Evolutionary conservation across 2,113 vertebrate genomes (phyloP).

Genomic region (Malurus melanocephalus): DNA sequence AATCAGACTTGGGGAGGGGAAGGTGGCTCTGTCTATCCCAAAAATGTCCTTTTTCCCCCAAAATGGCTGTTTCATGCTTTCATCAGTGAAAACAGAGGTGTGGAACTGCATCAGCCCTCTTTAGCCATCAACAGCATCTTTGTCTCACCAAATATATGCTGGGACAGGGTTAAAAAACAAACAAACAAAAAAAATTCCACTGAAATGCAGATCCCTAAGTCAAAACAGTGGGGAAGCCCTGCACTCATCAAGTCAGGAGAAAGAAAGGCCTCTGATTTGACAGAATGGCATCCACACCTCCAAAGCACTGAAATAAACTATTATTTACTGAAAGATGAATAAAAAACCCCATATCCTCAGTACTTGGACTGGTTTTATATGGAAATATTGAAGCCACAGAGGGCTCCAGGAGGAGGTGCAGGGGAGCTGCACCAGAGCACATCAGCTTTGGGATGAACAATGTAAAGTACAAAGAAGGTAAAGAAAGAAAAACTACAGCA

Average conservation of each 20-base stretch:
- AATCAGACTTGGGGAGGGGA: background rate
- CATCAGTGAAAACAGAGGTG: background rate
- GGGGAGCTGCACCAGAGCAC: background rate
- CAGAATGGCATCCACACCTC: background rate
- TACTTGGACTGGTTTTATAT: background rate
- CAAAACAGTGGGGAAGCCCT: background rate
- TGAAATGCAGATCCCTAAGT: background rate
- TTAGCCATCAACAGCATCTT: background rate
- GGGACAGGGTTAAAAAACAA: background rate
- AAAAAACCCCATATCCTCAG: background rate
- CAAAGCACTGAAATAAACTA: background rate
- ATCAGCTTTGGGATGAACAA: accelerated
- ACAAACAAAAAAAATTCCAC: background rate
- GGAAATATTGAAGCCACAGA: background rate
- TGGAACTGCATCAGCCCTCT: background rate
- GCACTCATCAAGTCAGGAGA: background rate
- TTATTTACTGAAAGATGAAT: background rate
- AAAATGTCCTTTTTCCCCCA: background rate
- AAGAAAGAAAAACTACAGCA: background rate
- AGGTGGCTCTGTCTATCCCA: background rate
- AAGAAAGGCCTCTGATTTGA: background rate
- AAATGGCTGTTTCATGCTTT: background rate
- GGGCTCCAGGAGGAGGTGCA: background rate
- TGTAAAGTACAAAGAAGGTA: accelerated
- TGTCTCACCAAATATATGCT: background rate